phyloP scores from a whole-genome alignment of 2,888 invertebrate species.

The Sphinx pinastri region DNA sequence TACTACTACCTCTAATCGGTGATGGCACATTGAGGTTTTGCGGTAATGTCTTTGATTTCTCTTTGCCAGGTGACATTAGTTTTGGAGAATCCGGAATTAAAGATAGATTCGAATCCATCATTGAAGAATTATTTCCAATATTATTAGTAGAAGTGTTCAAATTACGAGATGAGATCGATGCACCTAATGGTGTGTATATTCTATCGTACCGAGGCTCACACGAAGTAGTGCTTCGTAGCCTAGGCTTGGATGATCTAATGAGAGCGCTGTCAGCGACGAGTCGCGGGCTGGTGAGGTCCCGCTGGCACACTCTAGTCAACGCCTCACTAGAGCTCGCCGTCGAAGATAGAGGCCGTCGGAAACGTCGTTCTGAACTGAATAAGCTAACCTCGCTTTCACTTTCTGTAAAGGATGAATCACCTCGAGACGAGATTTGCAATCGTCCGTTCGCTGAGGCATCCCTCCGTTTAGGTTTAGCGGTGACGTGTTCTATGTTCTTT shows the following conservation, averaged over 20 bases:
- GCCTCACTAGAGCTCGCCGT: constrained; percentile 77
- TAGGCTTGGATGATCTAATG: constrained; percentile 65
- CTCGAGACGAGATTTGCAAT: constrained; percentile 60
- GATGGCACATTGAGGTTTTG: constrained; percentile 81
- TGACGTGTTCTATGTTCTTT: constrained; percentile 52
- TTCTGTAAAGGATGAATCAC: constrained; percentile 74
- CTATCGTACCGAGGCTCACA: constrained; percentile 78
- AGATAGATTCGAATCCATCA: constrained; percentile 76
- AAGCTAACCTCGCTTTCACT: constrained; percentile 76
- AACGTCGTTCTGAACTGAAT: constrained; percentile 69
- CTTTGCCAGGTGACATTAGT: constrained; percentile 72
- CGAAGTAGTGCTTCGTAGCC: constrained; percentile 73
- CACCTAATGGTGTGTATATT: constrained; percentile 72
- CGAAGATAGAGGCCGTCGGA: constrained; percentile 73
- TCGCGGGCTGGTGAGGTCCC: constrained; percentile 71
- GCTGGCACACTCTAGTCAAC: constrained; percentile 67
- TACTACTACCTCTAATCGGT: constrained; percentile 76
- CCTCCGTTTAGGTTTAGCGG: constrained; percentile 63
- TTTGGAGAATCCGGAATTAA: constrained; percentile 76
- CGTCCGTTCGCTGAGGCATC: constrained; percentile 59
- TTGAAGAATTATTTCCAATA: constrained; percentile 65
- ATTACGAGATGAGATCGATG: constrained; percentile 70
- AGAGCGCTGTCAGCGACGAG: constrained; percentile 68
- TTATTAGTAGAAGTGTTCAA: constrained; percentile 69
- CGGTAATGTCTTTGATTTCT: constrained; percentile 86